These are phyloP conservation scores for Notolepis coatsorum DNA, from an alignment of 2,797 vertebrate species.

Conservation along the genomic window DNA sequence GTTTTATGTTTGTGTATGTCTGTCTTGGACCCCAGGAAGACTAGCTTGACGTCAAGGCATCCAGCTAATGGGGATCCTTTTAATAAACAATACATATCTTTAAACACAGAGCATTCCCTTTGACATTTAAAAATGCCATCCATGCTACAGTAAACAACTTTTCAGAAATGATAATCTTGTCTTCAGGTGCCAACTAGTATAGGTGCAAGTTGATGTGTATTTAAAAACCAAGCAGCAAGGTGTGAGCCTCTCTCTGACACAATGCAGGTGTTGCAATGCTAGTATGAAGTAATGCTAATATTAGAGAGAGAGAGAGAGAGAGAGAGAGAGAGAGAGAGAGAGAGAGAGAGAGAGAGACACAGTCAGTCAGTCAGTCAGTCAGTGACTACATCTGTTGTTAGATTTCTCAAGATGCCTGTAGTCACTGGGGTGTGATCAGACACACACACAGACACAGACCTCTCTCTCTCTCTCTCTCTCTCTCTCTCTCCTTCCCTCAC, in stretches of 20 bases:
- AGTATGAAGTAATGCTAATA: background rate
- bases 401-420: background rate
- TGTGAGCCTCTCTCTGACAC: background rate
- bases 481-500: no score
- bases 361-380: background rate
- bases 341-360: background rate
- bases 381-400: background rate
- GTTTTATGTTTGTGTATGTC: no score
- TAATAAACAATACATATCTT: no score
- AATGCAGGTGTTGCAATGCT: background rate
- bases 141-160: no score
- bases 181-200: background rate
- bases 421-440: background rate
- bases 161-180: no score
- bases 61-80: no score
- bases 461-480: no score
- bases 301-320: background rate
- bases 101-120: no score
- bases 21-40: no score
- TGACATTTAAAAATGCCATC: no score
- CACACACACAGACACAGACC: slow-evolving; percentile 66
- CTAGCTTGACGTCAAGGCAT: no score
- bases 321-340: background rate
- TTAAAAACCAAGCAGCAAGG: background rate
- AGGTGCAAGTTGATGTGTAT: background rate